These are phyloP conservation scores for Caranx melampygus DNA, from an alignment of 2,113 vertebrate species.

Conservation along the genomic window DNA sequence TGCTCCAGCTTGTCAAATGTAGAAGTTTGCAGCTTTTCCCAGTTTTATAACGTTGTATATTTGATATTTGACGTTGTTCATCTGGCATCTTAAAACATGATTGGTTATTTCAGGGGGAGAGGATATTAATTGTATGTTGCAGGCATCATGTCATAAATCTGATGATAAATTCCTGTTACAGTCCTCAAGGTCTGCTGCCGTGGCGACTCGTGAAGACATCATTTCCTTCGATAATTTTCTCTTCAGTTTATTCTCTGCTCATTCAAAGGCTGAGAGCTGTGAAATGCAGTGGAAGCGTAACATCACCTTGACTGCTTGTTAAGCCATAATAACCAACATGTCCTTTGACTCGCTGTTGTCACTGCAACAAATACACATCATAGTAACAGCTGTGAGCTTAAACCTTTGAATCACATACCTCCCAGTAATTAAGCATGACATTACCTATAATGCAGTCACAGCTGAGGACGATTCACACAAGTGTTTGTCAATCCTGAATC, in stretches of 20 bases:
- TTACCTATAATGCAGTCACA: constrained; percentile 12
- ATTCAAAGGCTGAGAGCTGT: background rate
- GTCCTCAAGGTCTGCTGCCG: constrained; percentile 5
- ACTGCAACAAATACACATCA: background rate
- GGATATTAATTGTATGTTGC: background rate
- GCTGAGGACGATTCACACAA: background rate
- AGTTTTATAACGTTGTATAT: background rate
- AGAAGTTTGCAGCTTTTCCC: background rate
- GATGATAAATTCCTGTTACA: background rate
- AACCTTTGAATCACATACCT: constrained; percentile 19
- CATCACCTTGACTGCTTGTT: constrained; percentile 19
- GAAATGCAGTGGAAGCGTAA: background rate
- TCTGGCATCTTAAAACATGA: background rate
- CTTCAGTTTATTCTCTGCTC: constrained; percentile 3
- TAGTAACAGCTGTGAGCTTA: background rate
- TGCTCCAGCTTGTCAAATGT: background rate
- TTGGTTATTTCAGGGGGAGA: background rate
- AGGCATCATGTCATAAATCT: background rate
- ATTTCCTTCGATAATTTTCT: background rate
- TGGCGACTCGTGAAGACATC: background rate
- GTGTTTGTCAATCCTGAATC: constrained; percentile 14
- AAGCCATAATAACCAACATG: constrained; percentile 31
- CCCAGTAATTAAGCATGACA: constrained; percentile 14
- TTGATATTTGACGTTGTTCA: background rate
- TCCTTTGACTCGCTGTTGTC: constrained; percentile 23